Base-by-base conservation (phyloP, 2,113 vertebrate species). In the Pseudopodoces humilis region DNA sequence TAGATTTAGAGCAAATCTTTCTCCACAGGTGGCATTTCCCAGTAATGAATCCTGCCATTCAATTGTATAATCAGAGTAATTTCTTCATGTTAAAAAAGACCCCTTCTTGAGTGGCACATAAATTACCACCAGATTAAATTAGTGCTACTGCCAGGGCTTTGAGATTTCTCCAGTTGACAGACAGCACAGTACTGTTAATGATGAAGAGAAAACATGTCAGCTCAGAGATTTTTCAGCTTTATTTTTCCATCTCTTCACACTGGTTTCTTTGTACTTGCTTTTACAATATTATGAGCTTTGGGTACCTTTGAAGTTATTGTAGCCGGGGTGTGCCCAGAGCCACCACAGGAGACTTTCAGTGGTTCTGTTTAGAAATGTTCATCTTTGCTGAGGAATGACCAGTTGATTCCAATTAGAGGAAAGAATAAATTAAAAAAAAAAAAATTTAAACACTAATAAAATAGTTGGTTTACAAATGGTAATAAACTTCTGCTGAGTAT, bases 21-120 rank as follows among this genome's bases (percentile, higher is more conserved):
- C 87, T 91, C 86, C 47, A 94, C 86, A 94, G 93, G 95, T 95
- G 94, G 89, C 46, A 58, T 83, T 95, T 97, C 46, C 50, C 46
- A 83, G 74, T 84, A 96, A 95, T 92, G 93, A 96, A 92, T 91
- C 94, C 84, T 97, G 89, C 93, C 91, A 92, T 91, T 96, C 89
- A 94, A 94, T 95, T 97, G 87, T 81, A 75, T 87, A 97, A 94
- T 92, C 94, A 91, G 39, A 72, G 53, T 91, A 85, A 95, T 96
- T 94, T 91, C 70, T 96, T 84, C 83, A 74, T 77, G 78, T 96
- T 96, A 91, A 89, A 94, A 96, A 89, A 86, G 47, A 33, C 43
- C 50, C 49, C 22, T 83, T 85, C 87, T 80, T 94, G 92, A 96
- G 63, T 95, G 95, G 82, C 94, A 95, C 87, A 68, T 92, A 94